A percentile compares a stretch with the other conserved stretches of the same genome.
phyloP scores from a whole-genome alignment of 2,797 vertebrate species.

The Neosilurus hyrtlii region DNA sequence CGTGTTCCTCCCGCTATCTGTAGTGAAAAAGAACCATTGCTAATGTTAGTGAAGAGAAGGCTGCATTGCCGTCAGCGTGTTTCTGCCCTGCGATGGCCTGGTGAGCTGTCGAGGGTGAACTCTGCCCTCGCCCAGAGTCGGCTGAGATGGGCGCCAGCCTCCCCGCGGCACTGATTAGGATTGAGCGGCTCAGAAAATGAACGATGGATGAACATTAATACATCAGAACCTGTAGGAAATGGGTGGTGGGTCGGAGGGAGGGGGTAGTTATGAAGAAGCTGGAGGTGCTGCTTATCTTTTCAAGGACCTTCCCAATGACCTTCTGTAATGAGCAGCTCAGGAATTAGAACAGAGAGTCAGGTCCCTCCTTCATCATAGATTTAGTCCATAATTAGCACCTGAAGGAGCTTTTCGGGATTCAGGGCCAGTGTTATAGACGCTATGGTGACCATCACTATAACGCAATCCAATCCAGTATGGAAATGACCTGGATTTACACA shows the following conservation, averaged over 20 bases:
- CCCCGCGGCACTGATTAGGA: too few relatives aligned
- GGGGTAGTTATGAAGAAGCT: too few relatives aligned
- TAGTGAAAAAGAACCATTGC: too few relatives aligned
- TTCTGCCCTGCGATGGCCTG: too few relatives aligned
- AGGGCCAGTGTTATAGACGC: neutral
- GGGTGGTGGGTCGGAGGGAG: too few relatives aligned
- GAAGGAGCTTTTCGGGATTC: neutral
- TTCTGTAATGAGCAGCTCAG: neutral
- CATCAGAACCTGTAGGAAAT: neutral
- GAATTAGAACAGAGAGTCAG: neutral
- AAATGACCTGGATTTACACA: slow-evolving; percentile 19
- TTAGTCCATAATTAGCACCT: neutral
- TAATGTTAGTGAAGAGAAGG: too few relatives aligned
- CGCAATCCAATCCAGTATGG: neutral
- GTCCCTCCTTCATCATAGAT: neutral
- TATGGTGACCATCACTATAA: neutral
- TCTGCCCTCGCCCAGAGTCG: too few relatives aligned
- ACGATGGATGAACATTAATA: neutral
- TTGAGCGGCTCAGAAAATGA: too few relatives aligned
- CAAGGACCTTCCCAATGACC: neutral
- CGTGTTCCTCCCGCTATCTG: too few relatives aligned
- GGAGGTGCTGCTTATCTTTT: neutral
- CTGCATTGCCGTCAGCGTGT: too few relatives aligned
- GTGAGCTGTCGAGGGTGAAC: too few relatives aligned
- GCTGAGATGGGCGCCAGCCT: too few relatives aligned